These are phyloP conservation scores for Notodonta ziczac DNA, from an alignment of 2,888 invertebrate genomes.

Conservation along the genomic window DNA sequence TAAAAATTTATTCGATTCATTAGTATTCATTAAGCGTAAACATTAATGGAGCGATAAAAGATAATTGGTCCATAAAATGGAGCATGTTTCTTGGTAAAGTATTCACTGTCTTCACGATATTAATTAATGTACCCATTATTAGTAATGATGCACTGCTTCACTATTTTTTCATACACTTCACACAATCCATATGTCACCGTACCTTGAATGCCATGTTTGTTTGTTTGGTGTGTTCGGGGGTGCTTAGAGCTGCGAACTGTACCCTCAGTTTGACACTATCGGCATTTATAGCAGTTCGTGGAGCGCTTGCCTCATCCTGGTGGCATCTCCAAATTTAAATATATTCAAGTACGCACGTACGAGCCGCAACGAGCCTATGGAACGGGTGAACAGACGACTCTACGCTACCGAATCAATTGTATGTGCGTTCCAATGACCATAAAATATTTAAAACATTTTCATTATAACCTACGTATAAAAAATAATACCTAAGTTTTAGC, in stretches of 20 bases:
- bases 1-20: too few species aligned
- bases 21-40: too few species aligned
- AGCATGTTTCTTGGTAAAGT: too few species aligned
- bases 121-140: too few species aligned
- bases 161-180: conserved; percentile 40
- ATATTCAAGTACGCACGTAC: conserved; percentile 80
- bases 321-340: conserved; percentile 79
- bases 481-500: too few species aligned
- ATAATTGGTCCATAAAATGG: too few species aligned
- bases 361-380: conserved; percentile 41
- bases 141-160: not conserved
- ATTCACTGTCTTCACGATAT: too few species aligned
- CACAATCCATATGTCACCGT: conserved; percentile 54
- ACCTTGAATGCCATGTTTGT: conserved; percentile 79
- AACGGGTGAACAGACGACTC: conserved; percentile 61
- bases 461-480: too few species aligned
- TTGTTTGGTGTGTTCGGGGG: conserved; percentile 67
- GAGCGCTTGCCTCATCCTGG: conserved; percentile 64
- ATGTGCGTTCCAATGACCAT: not conserved
- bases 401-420: conserved; percentile 46
- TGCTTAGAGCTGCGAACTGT: conserved; percentile 75
- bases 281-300: conserved; percentile 71
- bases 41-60: too few species aligned
- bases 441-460: too few species aligned
- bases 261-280: conserved; percentile 63